These are phyloP conservation scores for Tridacna gigas DNA, from an alignment of 2,888 invertebrate species.

Conservation along the genomic window DNA sequence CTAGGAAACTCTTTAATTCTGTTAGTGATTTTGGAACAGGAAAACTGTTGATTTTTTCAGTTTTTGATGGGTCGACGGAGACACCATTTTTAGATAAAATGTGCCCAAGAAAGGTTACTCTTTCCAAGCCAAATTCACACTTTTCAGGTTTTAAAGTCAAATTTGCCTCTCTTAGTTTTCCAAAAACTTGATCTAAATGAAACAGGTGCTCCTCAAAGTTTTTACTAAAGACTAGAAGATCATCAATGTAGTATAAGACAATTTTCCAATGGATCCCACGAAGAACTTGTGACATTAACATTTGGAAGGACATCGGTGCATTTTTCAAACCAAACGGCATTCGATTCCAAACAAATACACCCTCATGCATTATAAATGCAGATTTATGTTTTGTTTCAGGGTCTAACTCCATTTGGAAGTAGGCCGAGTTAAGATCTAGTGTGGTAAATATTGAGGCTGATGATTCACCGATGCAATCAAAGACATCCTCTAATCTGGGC, in stretches of 20 bases:
- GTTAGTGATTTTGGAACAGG: slow-evolving; percentile 57
- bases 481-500: slow-evolving; percentile 59
- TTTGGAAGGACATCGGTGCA: slow-evolving; percentile 60
- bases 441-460: slow-evolving; percentile 52
- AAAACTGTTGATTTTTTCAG: slow-evolving; percentile 49
- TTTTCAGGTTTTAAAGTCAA: slow-evolving; percentile 49
- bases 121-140: slow-evolving; percentile 64
- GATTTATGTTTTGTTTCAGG: slow-evolving; percentile 62
- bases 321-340: slow-evolving; percentile 64
- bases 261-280: slow-evolving; percentile 66
- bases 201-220: slow-evolving; percentile 63
- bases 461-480: slow-evolving; percentile 56
- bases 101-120: slow-evolving; percentile 65
- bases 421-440: slow-evolving; percentile 54
- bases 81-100: slow-evolving; percentile 65
- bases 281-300: slow-evolving; percentile 59
- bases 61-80: slow-evolving; percentile 54
- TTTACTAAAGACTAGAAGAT: slow-evolving; percentile 59
- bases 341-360: slow-evolving; percentile 51
- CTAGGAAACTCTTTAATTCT: slow-evolving; percentile 60
- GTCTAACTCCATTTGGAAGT: slow-evolving; percentile 56
- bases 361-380: slow-evolving; percentile 63
- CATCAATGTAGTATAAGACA: slow-evolving; percentile 65
- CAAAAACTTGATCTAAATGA: slow-evolving; percentile 53
- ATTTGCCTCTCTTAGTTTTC: slow-evolving; percentile 44